Evolutionary conservation across 1,140 invertebrate species (phyloP), one percentile per base, ranked within the genome.

Genomic region (Zaprionus vittiger): DNA sequence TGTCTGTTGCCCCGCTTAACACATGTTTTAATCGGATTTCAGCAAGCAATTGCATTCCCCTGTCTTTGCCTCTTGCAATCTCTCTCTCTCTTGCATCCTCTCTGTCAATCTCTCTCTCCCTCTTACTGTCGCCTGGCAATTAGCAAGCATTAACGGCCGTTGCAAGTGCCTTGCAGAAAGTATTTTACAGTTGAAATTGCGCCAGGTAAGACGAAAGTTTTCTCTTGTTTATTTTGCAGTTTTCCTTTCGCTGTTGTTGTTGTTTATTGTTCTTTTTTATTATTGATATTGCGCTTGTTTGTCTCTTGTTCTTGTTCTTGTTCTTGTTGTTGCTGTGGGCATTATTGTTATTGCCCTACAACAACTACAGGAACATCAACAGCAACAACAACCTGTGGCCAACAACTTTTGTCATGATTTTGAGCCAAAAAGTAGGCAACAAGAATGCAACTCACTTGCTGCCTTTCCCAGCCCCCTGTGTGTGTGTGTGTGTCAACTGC

Each of bases 401-500:
- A 74, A 47, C 52, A 75, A 64, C 66, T 74, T 69, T 70, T 71
- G 67, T 72, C 61, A 64, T 76, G 73, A 72, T 76, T 76, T 72
- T 41, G 59, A 66, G 69, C 68, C 68, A 60, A 75, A 76, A 76
- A 72, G 73, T 64, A 59, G 73, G 67, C 67, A 75, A 71, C 73
- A 71, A 71, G 31, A 74, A 73, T 37, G 37, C 26, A 26, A 61
- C 22, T 26, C 59, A 4, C 31, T 6, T 34, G 9, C n/a, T 38
- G 9, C 60, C 15, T 11, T 3, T 3, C 31, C 28, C 28, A 31
- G 28, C n/a, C 59, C 14, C 14, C 59, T 57, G 52, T 47, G 6
- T 56, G 59, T 56, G 49, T 56, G 34, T 63, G 57, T 12, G 57
- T 31, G 66, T 62, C 64, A 68, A 73, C 64, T 73, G 65, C 44